Evolutionary conservation across 2,888 invertebrate species (phyloP).

Genomic region (Stenolophus ochropezus): DNA sequence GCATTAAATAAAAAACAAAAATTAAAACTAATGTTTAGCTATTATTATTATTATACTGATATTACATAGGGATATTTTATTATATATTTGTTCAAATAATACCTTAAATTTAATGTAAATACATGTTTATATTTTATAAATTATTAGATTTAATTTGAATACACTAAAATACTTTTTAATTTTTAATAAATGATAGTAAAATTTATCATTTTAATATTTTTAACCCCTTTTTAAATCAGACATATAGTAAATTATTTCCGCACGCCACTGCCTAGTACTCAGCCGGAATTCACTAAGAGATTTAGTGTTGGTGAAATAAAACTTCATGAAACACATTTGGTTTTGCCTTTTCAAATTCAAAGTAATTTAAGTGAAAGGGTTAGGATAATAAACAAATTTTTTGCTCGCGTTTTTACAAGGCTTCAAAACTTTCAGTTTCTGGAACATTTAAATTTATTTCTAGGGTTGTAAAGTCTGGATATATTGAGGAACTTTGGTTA

Average conservation of each 20-base stretch:
- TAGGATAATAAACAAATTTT: slow-evolving; percentile 23
- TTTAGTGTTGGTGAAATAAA: slow-evolving; percentile 14
- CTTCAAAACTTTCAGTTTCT: slow-evolving; percentile 17
- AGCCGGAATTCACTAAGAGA: slow-evolving; percentile 7
- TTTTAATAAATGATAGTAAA: too few species aligned
- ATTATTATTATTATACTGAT: too few species aligned
- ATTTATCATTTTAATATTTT: too few species aligned
- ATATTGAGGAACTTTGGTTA: background rate
- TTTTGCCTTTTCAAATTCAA: slow-evolving; percentile 26
- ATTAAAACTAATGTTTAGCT: too few species aligned
- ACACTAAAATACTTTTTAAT: too few species aligned
- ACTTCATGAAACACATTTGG: slow-evolving; percentile 18
- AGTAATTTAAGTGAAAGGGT: slow-evolving; percentile 20
- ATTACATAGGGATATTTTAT: too few species aligned
- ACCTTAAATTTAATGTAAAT: too few species aligned
- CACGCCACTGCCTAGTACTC: background rate
- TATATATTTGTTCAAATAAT: too few species aligned
- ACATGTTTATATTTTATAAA: too few species aligned
- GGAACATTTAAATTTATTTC: background rate
- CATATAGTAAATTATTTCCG: background rate
- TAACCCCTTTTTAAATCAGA: background rate
- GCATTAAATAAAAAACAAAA: too few species aligned
- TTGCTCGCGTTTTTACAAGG: background rate
- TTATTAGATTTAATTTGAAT: too few species aligned
- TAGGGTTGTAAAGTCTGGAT: background rate